Conservation (phyloP, 2,888 invertebrate genomes). For the Platycnemis pennipes region DNA sequence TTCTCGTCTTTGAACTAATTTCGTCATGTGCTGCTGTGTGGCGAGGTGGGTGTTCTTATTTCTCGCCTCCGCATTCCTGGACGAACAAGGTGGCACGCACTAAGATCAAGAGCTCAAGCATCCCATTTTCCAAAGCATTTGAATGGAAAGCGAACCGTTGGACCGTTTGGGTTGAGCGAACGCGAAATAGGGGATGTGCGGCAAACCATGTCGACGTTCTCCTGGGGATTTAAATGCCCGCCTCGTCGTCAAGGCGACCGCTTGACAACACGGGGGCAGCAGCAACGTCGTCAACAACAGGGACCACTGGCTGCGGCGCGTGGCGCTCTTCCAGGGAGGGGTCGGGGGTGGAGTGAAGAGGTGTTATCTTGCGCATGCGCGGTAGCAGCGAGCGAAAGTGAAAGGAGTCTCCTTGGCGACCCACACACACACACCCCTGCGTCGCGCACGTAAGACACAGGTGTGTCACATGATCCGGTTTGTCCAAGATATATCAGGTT, state of each 20-base stretch:
- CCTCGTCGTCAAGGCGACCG: background rate
- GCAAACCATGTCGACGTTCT: background rate
- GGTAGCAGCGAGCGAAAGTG: background rate
- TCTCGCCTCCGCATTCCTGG: no score
- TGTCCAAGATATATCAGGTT: background rate
- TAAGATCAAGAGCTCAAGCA: no score
- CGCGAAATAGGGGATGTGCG: background rate
- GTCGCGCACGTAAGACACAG: background rate
- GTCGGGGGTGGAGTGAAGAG: no score
- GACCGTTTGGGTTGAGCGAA: background rate
- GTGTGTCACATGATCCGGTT: background rate
- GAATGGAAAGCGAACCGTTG: no score
- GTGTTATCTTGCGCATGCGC: background rate
- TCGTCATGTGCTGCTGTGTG: no score
- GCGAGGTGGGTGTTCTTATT: no score
- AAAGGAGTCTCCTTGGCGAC: conserved; percentile 2
- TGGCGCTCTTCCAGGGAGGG: background rate
- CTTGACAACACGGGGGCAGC: background rate
- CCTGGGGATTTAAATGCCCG: conserved; percentile 1
- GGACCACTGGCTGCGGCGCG: background rate
- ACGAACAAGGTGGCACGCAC: no score
- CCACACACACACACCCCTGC: background rate
- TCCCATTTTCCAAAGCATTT: no score
- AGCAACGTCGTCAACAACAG: background rate
- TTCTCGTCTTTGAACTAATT: no score